Evolutionary conservation across 1,140 invertebrate species (phyloP).

Genomic region (Drosophila bocki): DNA sequence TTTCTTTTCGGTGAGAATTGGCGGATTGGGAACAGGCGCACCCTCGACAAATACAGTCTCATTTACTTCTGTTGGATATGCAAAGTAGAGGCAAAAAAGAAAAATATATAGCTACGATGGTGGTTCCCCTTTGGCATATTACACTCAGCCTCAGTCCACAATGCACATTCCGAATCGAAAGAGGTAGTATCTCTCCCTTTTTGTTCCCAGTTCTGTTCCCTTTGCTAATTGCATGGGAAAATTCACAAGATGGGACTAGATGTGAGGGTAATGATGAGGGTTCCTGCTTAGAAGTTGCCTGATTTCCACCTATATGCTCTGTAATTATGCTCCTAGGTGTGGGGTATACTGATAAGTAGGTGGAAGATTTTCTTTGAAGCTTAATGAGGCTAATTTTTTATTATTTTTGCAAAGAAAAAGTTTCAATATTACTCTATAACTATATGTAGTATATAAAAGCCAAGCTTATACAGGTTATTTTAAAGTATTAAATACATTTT

Average conservation of each 20-base stretch:
- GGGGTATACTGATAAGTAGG: slow-evolving; percentile 5
- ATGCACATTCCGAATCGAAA: slow-evolving; percentile 62
- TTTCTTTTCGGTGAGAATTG: slow-evolving; percentile 54
- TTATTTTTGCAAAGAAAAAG: background rate
- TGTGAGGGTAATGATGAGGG: slow-evolving; percentile 8
- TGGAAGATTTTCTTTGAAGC: background rate
- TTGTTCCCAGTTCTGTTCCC: slow-evolving; percentile 45
- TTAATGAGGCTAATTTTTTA: background rate
- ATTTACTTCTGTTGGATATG: slow-evolving; percentile 25
- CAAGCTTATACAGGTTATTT: background rate
- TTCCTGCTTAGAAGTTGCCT: slow-evolving; percentile 48
- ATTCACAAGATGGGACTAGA: slow-evolving; percentile 52
- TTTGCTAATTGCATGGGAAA: slow-evolving; percentile 74
- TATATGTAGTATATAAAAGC: background rate
- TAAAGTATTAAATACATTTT: background rate
- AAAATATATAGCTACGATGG: slow-evolving; percentile 11
- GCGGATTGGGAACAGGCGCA: slow-evolving; percentile 47
- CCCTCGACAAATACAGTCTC: slow-evolving; percentile 40
- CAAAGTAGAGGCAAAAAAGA: slow-evolving; percentile 23
- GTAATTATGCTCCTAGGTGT: slow-evolving; percentile 13
- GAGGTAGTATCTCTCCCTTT: slow-evolving; percentile 20
- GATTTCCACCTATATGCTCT: slow-evolving; percentile 19
- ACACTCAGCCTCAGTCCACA: slow-evolving; percentile 28
- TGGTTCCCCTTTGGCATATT: slow-evolving; percentile 45
- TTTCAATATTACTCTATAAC: background rate